These are phyloP conservation scores for Pelosia muscerda DNA, from an alignment of 2,888 invertebrate species.

Conservation along the genomic window DNA sequence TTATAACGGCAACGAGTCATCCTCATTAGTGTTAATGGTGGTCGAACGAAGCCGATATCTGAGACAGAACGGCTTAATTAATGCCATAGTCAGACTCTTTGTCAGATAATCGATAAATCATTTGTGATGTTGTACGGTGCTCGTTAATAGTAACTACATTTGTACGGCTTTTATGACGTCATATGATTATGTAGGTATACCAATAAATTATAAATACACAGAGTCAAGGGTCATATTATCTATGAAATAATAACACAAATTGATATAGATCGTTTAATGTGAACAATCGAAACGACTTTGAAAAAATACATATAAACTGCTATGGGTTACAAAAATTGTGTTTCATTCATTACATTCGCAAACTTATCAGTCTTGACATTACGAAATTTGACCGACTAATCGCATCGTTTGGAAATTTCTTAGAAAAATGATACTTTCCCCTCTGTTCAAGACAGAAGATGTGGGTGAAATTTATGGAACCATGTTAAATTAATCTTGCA, in stretches of 20 bases:
- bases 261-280: constrained; percentile 75
- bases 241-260: constrained; percentile 41
- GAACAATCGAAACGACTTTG: constrained; percentile 75
- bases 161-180: constrained; percentile 43
- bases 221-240: constrained; percentile 8
- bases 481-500: constrained; percentile 8
- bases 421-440: constrained; percentile 19
- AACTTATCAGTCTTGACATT: constrained; percentile 75
- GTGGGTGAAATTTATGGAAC: constrained; percentile 19
- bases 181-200: constrained; percentile 27
- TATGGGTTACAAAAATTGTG: constrained; percentile 64
- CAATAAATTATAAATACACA: constrained; percentile 12
- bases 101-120: constrained; percentile 66
- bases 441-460: constrained; percentile 1
- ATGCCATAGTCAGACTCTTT: constrained; percentile 66
- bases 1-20: constrained; percentile 53
- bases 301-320: constrained; percentile 75
- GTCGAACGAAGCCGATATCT: constrained; percentile 68
- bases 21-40: constrained; percentile 78
- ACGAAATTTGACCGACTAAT: constrained; percentile 68
- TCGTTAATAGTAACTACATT: constrained; percentile 49
- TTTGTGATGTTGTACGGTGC: constrained; percentile 48
- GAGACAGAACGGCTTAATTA: constrained; percentile 77
- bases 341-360: constrained; percentile 60
- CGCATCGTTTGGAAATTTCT: constrained; percentile 27